Conservation (phyloP, 2,113 vertebrate genomes). For the Cnemophilus loriae region DNA sequence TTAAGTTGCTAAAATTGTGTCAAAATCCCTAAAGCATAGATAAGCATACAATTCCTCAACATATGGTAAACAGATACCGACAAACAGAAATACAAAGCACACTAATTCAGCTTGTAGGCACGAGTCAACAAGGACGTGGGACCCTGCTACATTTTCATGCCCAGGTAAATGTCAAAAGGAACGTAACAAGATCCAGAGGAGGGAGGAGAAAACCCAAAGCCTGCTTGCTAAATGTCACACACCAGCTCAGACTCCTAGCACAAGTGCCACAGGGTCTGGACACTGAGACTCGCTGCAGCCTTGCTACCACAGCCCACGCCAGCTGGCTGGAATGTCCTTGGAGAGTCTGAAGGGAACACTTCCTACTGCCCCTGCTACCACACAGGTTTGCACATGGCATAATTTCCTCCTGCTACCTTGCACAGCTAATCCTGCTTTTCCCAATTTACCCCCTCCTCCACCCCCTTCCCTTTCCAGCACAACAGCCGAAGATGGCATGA, state of each 20-base stretch:
- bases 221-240: conserved; percentile 36
- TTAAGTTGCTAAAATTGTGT: background rate
- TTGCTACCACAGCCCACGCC: fast-evolving
- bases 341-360: background rate
- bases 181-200: conserved; percentile 27
- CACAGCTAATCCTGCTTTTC: background rate
- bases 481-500: background rate
- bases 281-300: background rate
- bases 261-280: background rate
- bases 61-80: background rate
- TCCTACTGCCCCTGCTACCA: background rate
- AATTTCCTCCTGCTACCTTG: background rate
- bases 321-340: background rate
- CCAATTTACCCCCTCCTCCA: background rate
- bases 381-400: background rate
- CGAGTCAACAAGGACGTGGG: background rate
- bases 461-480: background rate
- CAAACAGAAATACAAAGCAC: background rate
- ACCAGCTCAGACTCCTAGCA: background rate
- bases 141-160: background rate
- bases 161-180: conserved; percentile 49
- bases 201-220: background rate
- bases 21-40: background rate
- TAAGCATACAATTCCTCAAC: background rate
- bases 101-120: background rate